A percentile compares a stretch with the other conserved stretches of the same genome.
Evolutionary conservation across 2,113 vertebrate genomes (phyloP).

Genomic region (Dasyornis broadbenti): DNA sequence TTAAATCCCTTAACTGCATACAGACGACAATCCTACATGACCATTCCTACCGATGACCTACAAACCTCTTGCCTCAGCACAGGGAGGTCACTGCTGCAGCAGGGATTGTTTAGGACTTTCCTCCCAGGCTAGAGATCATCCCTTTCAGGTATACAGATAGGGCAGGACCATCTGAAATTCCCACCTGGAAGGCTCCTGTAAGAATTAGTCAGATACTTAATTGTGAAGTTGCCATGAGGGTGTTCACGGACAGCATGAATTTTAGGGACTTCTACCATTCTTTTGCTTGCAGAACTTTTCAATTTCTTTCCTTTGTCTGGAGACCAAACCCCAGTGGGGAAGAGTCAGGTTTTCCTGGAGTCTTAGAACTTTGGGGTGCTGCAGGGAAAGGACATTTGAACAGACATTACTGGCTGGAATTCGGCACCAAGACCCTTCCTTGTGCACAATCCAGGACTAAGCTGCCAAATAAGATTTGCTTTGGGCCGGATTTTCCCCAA

Average conservation of each 20-base stretch:
- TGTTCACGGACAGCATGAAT: neutral
- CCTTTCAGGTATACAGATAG: neutral
- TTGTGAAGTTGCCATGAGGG: neutral
- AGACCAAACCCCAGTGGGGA: neutral
- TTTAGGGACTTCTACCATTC: neutral
- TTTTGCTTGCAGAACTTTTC: neutral
- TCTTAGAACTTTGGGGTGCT: neutral
- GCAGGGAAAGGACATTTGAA: neutral
- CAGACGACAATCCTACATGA: neutral
- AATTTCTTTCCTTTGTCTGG: neutral
- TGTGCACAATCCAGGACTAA: rapidly evolving
- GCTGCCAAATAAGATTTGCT: neutral
- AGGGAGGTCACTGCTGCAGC: rapidly evolving
- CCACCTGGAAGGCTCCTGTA: rapidly evolving
- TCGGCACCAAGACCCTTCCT: neutral
- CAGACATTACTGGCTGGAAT: neutral
- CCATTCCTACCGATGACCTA: neutral
- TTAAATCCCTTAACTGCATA: neutral
- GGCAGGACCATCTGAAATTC: neutral
- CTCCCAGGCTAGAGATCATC: neutral
- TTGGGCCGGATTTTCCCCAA: neutral
- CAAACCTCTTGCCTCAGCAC: neutral
- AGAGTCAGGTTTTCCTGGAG: neutral
- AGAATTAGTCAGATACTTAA: neutral
- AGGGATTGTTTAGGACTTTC: neutral